These are phyloP conservation scores for Dipodomys spectabilis DNA, from an alignment of 2,113 vertebrate genomes.

Conservation along the genomic window DNA sequence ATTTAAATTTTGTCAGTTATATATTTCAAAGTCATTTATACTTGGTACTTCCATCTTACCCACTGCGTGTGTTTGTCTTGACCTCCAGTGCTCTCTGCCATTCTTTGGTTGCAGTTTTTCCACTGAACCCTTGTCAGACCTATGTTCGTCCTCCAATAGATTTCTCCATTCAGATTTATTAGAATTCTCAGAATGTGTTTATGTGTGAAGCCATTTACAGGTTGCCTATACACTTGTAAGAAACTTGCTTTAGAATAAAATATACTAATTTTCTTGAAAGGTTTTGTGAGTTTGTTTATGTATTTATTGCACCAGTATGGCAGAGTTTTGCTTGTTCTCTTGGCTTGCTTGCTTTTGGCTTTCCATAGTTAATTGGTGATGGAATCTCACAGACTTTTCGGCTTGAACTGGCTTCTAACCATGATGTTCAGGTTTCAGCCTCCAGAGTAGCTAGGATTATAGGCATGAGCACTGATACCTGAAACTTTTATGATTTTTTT, in stretches of 20 bases:
- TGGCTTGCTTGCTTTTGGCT: too few species aligned
- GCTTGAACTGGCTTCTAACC: too few species aligned
- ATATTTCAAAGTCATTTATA: not conserved
- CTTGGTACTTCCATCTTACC: not conserved
- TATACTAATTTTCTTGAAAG: constrained; percentile 5
- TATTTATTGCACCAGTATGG: too few species aligned
- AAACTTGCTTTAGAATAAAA: not conserved
- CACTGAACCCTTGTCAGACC: not conserved
- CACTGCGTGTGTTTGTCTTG: not conserved
- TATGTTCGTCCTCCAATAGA: not conserved
- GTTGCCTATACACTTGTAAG: not conserved
- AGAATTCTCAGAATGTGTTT: constrained; percentile 44
- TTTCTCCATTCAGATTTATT: not conserved
- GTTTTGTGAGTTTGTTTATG: too few species aligned
- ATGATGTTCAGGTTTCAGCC: too few species aligned
- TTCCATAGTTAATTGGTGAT: too few species aligned
- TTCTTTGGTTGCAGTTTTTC: not conserved
- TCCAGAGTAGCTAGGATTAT: too few species aligned
- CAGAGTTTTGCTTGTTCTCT: too few species aligned
- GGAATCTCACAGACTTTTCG: too few species aligned
- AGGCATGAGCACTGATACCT: too few species aligned
- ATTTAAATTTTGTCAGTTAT: constrained; percentile 5
- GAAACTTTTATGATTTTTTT: too few species aligned
- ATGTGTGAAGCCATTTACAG: not conserved
- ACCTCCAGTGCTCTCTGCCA: not conserved